Conservation (phyloP, 2,113 vertebrate species). For the Sander vitreus region DNA sequence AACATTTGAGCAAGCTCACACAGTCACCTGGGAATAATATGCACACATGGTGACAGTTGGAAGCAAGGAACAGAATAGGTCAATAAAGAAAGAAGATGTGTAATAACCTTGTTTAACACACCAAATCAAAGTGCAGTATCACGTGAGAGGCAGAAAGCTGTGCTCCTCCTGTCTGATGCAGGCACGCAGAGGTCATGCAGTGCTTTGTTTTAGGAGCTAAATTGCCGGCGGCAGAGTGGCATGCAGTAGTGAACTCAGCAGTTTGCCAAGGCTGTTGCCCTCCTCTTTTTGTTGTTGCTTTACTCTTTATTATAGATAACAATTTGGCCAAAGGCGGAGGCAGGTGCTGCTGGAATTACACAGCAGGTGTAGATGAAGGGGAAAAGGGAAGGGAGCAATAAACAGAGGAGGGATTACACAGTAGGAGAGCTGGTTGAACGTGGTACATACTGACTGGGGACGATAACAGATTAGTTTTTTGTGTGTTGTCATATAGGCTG, state of each 20-base stretch:
- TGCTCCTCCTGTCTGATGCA: constrained; percentile 21
- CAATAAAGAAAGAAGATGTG: neutral
- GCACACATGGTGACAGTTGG: neutral
- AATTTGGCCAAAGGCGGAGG: constrained; percentile 61
- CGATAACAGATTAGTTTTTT: constrained; percentile 11
- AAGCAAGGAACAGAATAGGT: neutral
- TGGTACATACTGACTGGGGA: constrained; percentile 27
- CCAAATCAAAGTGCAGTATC: constrained; percentile 7
- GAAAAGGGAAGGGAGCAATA: constrained; percentile 1
- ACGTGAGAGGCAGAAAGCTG: constrained; percentile 36
- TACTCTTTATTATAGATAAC: constrained; percentile 65
- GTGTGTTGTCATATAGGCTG: neutral
- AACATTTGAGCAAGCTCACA: neutral
- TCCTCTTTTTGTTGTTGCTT: constrained; percentile 56
- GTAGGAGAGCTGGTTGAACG: constrained; percentile 28
- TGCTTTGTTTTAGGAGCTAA: constrained; percentile 50
- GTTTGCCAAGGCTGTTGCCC: constrained; percentile 44
- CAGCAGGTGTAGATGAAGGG: constrained; percentile 57
- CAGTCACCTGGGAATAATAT: constrained; percentile 16
- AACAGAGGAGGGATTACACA: constrained; percentile 22
- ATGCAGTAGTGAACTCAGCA: constrained; percentile 47
- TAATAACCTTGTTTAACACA: constrained; percentile 22
- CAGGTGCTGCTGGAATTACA: constrained; percentile 60
- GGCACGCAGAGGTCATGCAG: constrained; percentile 28
- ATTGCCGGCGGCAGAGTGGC: constrained; percentile 36